Conservation (phyloP, 2,888 invertebrate genomes). For the Rhopalosiphum nymphaeae region DNA sequence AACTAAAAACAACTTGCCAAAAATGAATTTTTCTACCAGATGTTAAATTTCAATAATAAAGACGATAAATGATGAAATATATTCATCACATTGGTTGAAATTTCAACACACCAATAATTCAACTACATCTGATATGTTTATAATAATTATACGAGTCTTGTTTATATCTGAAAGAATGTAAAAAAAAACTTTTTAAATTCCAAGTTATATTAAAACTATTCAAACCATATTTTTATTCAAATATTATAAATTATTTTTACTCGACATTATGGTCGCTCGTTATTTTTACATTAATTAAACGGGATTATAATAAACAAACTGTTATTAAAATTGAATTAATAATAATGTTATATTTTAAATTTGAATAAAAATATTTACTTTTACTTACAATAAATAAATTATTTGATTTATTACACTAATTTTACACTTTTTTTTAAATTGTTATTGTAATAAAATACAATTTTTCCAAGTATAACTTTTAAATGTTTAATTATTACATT, state of each 20-base stretch:
- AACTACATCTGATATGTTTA: not conserved
- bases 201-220: not conserved
- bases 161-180: not conserved
- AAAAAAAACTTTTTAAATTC: not conserved
- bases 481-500: not conserved
- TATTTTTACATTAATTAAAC: not conserved
- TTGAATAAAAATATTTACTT: not conserved
- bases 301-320: not conserved
- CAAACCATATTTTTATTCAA: not conserved
- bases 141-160: not conserved
- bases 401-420: not conserved
- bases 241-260: not conserved
- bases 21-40: not conserved
- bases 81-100: not conserved
- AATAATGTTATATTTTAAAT: not conserved
- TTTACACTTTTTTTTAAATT: not conserved
- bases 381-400: not conserved
- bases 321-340: not conserved
- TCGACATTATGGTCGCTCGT: not conserved
- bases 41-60: not conserved
- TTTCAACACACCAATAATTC: not conserved
- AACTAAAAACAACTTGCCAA: not conserved
- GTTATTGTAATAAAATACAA: not conserved
- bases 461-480: not conserved
- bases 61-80: not conserved